Percentiles rank a stretch among this genome's conserved stretches.
phyloP scores from a whole-genome alignment of 2,113 vertebrate species.

The Corythornis madagascariensis region DNA sequence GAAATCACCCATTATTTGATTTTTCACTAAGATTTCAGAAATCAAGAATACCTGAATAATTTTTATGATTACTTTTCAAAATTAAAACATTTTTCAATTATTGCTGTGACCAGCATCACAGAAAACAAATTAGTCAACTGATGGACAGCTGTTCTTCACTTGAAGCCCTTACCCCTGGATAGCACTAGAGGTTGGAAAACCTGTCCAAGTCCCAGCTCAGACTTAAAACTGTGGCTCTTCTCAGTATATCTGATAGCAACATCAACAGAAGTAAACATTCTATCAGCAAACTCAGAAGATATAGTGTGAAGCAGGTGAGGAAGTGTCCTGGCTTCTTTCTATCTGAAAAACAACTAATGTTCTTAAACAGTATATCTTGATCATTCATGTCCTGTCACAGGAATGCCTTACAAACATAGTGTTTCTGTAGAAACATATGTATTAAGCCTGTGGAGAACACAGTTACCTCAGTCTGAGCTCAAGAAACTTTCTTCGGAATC shows the following conservation, averaged over 20 bases:
- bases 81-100: not conserved
- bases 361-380: not conserved
- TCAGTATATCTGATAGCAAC: not conserved
- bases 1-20: not conserved
- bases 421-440: not conserved
- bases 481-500: not conserved
- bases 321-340: not conserved
- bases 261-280: not conserved
- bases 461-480: not conserved
- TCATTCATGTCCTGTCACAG: not conserved
- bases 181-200: not conserved
- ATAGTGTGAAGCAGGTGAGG: not conserved
- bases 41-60: not conserved
- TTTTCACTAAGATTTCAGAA: not conserved
- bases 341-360: not conserved
- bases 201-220: not conserved
- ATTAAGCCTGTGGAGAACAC: not conserved
- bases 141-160: not conserved
- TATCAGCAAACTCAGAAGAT: not conserved
- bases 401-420: not conserved
- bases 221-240: not conserved
- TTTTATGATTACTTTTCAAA: not conserved
- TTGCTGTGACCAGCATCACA: not conserved
- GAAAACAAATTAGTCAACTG: not conserved
- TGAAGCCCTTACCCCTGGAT: not conserved